Conservation (phyloP, 2,888 invertebrate species). For the Anthoptus insignis region DNA sequence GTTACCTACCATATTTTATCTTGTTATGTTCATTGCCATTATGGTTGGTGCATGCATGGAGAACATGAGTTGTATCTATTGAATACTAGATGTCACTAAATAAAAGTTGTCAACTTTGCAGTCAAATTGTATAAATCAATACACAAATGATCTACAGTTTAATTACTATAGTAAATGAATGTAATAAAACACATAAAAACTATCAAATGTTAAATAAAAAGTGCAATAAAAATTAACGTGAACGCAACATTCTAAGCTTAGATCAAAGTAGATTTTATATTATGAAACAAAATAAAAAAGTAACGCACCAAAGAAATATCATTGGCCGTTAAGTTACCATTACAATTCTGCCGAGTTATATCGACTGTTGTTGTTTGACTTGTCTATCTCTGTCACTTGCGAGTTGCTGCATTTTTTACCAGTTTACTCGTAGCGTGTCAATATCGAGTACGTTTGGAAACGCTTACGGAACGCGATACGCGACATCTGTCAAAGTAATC, state of each 20-base stretch:
- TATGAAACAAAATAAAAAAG: conserved; percentile 17
- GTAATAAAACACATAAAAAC: neutral
- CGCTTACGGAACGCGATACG: conserved; percentile 66
- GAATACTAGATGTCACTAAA: neutral
- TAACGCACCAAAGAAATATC: neutral
- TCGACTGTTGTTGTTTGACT: conserved; percentile 6
- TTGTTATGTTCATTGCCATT: too few relatives aligned
- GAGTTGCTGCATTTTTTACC: conserved; percentile 45
- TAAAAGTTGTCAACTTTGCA: neutral
- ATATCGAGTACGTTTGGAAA: conserved; percentile 68
- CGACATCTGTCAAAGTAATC: conserved; percentile 76
- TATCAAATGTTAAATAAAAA: neutral
- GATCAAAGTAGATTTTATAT: neutral
- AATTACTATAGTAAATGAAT: too few relatives aligned
- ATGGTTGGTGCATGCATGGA: too few relatives aligned
- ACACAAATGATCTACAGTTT: too few relatives aligned
- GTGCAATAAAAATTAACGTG: neutral
- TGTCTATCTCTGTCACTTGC: conserved; percentile 24
- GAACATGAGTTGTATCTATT: too few relatives aligned
- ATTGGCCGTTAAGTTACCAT: neutral
- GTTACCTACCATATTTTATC: too few relatives aligned
- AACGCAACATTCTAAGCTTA: neutral
- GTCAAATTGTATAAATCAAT: neutral
- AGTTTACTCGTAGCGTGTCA: conserved; percentile 72
- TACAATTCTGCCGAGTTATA: conserved; percentile 8